A percentile compares a stretch with the other conserved stretches of the same genome.
Evolutionary conservation across 2,113 vertebrate genomes (phyloP).

Genomic region (Campylomormyrus tamandua): DNA sequence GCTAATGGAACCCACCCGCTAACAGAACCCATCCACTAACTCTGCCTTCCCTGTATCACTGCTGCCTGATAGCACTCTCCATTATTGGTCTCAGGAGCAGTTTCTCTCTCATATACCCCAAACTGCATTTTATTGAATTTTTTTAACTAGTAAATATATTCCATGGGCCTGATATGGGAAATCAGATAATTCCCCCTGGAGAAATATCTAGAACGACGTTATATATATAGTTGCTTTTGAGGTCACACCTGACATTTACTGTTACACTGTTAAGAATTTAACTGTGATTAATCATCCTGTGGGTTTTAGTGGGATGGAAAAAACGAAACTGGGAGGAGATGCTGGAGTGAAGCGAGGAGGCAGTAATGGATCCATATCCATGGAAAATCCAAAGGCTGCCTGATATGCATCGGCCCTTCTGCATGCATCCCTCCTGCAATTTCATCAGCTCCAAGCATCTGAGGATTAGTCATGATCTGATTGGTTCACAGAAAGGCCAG

Average conservation of each 20-base stretch:
- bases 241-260: conserved; percentile 7
- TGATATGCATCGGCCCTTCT: neutral
- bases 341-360: neutral
- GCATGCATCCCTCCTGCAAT: neutral
- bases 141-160: neutral
- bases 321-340: neutral
- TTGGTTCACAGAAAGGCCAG: neutral
- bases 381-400: neutral
- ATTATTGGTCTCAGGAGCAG: neutral
- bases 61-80: neutral
- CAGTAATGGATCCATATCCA: neutral
- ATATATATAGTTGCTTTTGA: neutral
- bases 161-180: neutral
- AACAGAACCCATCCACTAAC: neutral
- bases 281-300: neutral
- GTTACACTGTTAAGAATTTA: neutral
- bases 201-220: neutral
- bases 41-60: neutral
- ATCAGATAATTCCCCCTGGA: neutral
- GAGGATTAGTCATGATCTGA: neutral
- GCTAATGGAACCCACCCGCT: neutral
- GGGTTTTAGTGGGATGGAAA: neutral
- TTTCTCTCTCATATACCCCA: neutral
- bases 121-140: conserved; percentile 11
- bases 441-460: neutral